phyloP scores from a whole-genome alignment of 2,888 invertebrate genomes.

The Thysanoteuthis rhombus region DNA sequence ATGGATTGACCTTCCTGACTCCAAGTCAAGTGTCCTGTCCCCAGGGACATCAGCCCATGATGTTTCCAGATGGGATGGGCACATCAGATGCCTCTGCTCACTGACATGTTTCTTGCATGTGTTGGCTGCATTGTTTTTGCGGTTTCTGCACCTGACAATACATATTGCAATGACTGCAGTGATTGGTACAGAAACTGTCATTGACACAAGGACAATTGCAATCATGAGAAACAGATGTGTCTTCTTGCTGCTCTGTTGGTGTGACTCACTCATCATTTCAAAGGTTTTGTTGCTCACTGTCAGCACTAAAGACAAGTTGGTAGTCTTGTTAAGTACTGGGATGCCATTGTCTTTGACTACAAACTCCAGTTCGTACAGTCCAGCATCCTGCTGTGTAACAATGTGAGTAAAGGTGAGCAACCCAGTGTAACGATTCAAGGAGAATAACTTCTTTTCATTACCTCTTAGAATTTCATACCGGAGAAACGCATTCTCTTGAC shows the following conservation, averaged over 20 bases:
- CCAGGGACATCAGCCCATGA: not conserved
- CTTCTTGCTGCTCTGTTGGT: not conserved
- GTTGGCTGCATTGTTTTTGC: not conserved
- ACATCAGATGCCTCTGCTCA: not conserved
- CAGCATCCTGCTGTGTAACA: not conserved
- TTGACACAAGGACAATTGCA: not conserved
- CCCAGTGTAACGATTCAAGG: not conserved
- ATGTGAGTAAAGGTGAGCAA: not conserved
- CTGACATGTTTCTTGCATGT: not conserved
- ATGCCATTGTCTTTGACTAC: not conserved
- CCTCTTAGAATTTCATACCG: not conserved
- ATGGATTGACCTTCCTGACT: not conserved
- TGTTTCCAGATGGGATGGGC: not conserved
- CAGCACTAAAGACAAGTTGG: not conserved
- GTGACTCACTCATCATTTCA: not conserved
- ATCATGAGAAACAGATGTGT: not conserved
- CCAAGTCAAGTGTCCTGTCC: not conserved
- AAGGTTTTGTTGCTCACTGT: not conserved
- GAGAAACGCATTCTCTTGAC: not conserved
- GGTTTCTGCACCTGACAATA: not conserved
- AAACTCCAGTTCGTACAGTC: not conserved
- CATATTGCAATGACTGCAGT: not conserved
- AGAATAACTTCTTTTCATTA: not conserved
- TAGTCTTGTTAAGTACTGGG: not conserved
- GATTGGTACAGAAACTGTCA: not conserved